These are phyloP conservation scores for Artibeus lituratus DNA, from an alignment of 2,797 vertebrate species.

Conservation along the genomic window DNA sequence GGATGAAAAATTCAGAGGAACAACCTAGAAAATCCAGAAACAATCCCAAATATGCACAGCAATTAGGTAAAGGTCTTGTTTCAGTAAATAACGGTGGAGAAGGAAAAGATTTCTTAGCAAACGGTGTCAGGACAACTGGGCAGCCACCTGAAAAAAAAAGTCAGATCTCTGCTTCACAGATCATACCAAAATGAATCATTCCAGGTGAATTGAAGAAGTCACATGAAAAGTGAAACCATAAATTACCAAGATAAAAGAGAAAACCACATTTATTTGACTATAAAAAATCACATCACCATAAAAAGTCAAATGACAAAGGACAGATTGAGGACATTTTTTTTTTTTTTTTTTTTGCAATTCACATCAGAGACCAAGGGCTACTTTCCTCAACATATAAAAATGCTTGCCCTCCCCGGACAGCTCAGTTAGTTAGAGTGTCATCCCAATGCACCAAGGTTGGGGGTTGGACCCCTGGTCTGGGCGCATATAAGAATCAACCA, in stretches of 20 bases:
- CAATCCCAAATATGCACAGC: not conserved
- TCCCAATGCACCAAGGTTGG: too few relatives aligned
- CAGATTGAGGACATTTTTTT: not conserved
- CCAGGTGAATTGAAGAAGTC: slow-evolving; percentile 54
- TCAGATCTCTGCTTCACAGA: slow-evolving; percentile 29
- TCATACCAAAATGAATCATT: slow-evolving; percentile 48
- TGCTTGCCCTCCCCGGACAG: too few relatives aligned
- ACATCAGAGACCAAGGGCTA: not conserved
- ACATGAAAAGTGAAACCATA: slow-evolving; percentile 37
- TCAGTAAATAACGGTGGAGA: not conserved
- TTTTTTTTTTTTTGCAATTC: not conserved
- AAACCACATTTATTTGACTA: slow-evolving; percentile 29
- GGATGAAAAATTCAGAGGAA: not conserved
- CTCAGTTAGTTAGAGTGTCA: too few relatives aligned
- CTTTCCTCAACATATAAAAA: slow-evolving; percentile 19
- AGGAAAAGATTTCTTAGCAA: not conserved
- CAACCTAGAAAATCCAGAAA: not conserved
- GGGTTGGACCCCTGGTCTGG: too few relatives aligned
- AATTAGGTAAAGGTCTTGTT: slow-evolving; percentile 1
- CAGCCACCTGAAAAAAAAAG: not conserved
- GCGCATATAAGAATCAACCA: too few relatives aligned
- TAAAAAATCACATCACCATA: not conserved
- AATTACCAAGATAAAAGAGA: slow-evolving; percentile 52
- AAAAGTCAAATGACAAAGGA: slow-evolving; percentile 36
- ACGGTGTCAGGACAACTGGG: not conserved